phyloP scores from a whole-genome alignment of 2,888 invertebrate genomes.

The Dasypogon diadema region DNA sequence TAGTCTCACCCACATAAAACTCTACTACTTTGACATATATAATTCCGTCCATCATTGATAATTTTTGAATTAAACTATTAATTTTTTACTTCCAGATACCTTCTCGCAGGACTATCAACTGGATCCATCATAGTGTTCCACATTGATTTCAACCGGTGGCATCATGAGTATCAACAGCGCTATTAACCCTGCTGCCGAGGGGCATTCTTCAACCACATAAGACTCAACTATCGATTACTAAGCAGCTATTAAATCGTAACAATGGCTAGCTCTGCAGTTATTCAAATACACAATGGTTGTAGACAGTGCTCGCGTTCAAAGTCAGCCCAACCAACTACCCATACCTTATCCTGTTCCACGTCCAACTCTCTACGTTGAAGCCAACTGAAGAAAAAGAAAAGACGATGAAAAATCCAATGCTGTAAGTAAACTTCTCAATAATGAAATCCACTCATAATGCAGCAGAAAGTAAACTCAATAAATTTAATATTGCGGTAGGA shows the following conservation, averaged over 20 bases:
- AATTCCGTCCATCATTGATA: too few relatives aligned
- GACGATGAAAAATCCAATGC: neutral
- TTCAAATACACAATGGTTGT: conserved; percentile 21
- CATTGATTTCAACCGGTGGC: conserved; percentile 99
- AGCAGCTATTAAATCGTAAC: conserved; percentile 50
- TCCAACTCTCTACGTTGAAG: conserved; percentile 3
- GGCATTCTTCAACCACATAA: conserved; percentile 44
- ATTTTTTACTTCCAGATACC: conserved; percentile 76
- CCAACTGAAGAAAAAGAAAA: neutral
- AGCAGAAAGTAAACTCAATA: conserved; percentile 44
- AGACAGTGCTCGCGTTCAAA: conserved; percentile 16
- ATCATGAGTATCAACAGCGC: conserved; percentile 95
- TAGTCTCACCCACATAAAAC: too few relatives aligned
- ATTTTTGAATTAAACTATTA: too few relatives aligned
- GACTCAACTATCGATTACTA: conserved; percentile 44
- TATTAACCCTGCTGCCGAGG: conserved; percentile 72
- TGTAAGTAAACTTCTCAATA: conserved; percentile 42
- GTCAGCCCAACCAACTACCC: conserved; percentile 8
- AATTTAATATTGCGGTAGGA: conserved; percentile 40
- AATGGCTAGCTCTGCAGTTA: conserved; percentile 8
- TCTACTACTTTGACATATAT: too few relatives aligned
- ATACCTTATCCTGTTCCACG: neutral
- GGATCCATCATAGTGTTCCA: conserved; percentile 99
- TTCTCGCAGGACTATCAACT: conserved; percentile 95
- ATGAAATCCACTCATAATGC: conserved; percentile 32